Evolutionary conservation across 2,888 invertebrate genomes (phyloP).

Genomic region (Drosophila emarginata): DNA sequence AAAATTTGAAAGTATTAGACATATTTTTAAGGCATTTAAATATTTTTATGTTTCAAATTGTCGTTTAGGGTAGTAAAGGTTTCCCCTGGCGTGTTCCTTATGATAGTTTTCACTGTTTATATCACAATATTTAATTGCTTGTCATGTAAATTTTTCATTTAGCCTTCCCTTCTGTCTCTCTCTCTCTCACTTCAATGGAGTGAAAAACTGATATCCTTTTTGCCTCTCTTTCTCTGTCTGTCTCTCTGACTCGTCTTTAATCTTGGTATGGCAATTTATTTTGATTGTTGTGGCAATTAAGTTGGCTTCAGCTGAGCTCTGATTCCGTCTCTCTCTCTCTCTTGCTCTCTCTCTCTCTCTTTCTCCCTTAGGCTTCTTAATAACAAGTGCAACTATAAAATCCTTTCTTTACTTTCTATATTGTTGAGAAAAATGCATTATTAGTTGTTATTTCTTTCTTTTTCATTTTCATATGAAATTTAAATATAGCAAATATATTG

Average conservation of each 20-base stretch:
- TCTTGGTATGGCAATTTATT: slow-evolving; percentile 12
- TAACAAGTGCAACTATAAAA: neutral
- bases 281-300: slow-evolving; percentile 13
- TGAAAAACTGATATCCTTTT: neutral
- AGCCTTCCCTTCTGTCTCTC: neutral
- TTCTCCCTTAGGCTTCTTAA: neutral
- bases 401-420: neutral
- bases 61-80: too few species aligned
- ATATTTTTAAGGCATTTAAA: too few species aligned
- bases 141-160: slow-evolving; percentile 4
- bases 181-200: neutral
- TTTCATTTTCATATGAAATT: neutral
- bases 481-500: neutral
- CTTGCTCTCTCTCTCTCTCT: too few species aligned
- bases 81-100: too few species aligned
- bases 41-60: too few species aligned
- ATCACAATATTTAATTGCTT: slow-evolving; percentile 15
- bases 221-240: neutral
- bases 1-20: too few species aligned
- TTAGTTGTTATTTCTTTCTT: neutral
- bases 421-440: neutral
- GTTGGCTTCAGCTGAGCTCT: slow-evolving; percentile 3
- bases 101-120: neutral
- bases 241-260: neutral
- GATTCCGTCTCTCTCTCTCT: neutral